Base-by-base conservation (phyloP, 2,888 invertebrate species). In the Ormyrus rosae region DNA sequence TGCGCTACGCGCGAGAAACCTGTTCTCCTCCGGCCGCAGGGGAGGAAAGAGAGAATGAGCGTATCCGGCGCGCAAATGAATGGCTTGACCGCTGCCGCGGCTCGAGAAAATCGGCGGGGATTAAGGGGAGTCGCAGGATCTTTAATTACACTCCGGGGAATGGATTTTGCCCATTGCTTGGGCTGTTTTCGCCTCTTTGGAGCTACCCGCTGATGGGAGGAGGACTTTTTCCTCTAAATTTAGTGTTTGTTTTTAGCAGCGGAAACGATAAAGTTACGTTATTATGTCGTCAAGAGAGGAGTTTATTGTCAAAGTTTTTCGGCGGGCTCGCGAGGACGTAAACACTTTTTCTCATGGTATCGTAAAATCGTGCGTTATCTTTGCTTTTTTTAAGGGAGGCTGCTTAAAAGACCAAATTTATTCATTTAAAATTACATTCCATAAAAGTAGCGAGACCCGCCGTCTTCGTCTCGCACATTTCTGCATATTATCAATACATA, bases 101-200 rank as follows among this genome's bases (percentile, higher is more conserved):
- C 73, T 55, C 64, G 46, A 65, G 65, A 71, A 65, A 78, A 78
- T 71, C 58, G 53, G 46, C 71, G 65, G n/a, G 19, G 51, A 67
- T 78, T 63, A 13, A 67, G 19, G 56, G 69, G 63, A 69, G 46
- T 34, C 8, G 48, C 7, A 63, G 50, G 69, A 63, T 46, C 34
- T 76, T 61, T 76, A 56, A 67, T 75, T 56, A 13, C 51, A 34
- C 9, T 8, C n/a, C 6, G n/a, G 48, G 9, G 45, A 60, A 34
- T 58, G 34, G 53, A 75, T 60, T 68, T 75, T 53, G 34, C 60
- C 6, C 45, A 8, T 58, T 19, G 8, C 3, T 0, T 4, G 34
- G 34, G 34, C 34, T 4, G 34, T 34, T 34, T 34, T 34, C 34
- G 34, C 34, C 34, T 34, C 34, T 34, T 34, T 34, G 34, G 34